Base-by-base conservation (phyloP, 2,888 invertebrate genomes). In the Hydroisotoma schaefferi region DNA sequence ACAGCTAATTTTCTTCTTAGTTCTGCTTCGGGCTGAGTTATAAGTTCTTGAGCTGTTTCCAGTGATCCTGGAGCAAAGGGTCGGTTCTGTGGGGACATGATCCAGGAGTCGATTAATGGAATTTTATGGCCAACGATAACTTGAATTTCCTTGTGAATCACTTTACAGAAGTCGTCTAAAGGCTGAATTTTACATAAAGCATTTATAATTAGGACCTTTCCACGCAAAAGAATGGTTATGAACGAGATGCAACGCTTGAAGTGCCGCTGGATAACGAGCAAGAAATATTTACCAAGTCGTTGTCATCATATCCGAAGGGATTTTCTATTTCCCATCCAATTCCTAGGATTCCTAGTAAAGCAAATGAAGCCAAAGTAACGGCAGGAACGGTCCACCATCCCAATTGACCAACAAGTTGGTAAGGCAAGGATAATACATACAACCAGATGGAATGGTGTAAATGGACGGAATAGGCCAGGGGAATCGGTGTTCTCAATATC, bases 311-410 rank as follows among this genome's bases (percentile, higher is more conserved):
- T 18, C 68, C 68, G 54, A 71, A 71, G 23, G 70, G 70, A 38
- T 71, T 71, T 46, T 71, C 70, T 29, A 71, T 71, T 58, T 71
- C 70, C 61, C 67, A 58, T n/a, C 70, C 68, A 22, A 68, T 70
- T 18, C 55, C 63, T 29, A 68, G 43, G 22, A 67, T 65, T n/a
- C 70, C 70, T 2, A 68, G 55, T 15, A 68, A 63, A 2, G 68
- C 63, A 59, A 70, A 70, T 1, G 68, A 67, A 1, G 65, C 61
- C 2, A 70, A 26, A 8, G 52, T 53, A 4, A 64, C 63, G 10
- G 67, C 67, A 12, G 67, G 68, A 38, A 68, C 52, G 1, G 68
- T 65, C 28, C 58, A 67, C 70, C 70, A 68, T 20, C 59, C 47
- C 43, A 68, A 38, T n/a, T 49, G 28, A 4, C 22, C 29, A n/a